phyloP scores from a whole-genome alignment of 2,113 vertebrate genomes.

The Amphiprion ocellaris region DNA sequence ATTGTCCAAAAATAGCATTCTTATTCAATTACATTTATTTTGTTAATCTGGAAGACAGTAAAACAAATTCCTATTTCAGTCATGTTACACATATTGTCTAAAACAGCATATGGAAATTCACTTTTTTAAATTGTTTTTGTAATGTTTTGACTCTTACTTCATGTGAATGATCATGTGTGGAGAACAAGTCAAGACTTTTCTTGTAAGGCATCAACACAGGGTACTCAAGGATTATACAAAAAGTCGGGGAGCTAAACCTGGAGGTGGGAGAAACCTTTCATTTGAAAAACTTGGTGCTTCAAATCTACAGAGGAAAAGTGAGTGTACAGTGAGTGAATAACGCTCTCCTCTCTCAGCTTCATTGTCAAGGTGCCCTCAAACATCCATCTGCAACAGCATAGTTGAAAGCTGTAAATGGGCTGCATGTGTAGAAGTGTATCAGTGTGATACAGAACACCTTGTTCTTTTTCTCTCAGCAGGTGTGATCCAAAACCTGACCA shows the following conservation, averaged over 20 bases:
- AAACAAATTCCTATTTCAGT: no score
- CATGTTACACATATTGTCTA: no score
- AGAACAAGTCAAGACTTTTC: constrained; percentile 1
- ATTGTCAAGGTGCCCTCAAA: constrained; percentile 12
- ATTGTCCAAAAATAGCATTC: no score
- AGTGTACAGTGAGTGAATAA: constrained; percentile 11
- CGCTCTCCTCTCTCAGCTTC: not conserved
- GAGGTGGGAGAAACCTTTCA: not conserved
- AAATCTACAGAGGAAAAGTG: constrained; percentile 22
- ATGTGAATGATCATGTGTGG: constrained; percentile 1
- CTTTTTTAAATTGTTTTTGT: no score
- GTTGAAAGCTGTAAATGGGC: constrained; percentile 9
- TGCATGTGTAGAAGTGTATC: not conserved
- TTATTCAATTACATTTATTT: no score
- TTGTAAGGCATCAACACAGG: not conserved
- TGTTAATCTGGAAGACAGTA: no score
- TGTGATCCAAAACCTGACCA: not conserved
- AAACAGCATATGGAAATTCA: no score
- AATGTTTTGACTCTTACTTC: constrained; percentile 4
- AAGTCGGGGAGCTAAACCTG: not conserved
- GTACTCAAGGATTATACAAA: constrained; percentile 7
- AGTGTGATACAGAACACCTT: not conserved
- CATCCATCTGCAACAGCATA: constrained; percentile 9
- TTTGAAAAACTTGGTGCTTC: not conserved
- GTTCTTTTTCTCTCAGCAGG: constrained; percentile 5